Evolutionary conservation across 2,888 invertebrate genomes (phyloP), one percentile per base, ranked within the genome.

Genomic region (Lithophane socia): DNA sequence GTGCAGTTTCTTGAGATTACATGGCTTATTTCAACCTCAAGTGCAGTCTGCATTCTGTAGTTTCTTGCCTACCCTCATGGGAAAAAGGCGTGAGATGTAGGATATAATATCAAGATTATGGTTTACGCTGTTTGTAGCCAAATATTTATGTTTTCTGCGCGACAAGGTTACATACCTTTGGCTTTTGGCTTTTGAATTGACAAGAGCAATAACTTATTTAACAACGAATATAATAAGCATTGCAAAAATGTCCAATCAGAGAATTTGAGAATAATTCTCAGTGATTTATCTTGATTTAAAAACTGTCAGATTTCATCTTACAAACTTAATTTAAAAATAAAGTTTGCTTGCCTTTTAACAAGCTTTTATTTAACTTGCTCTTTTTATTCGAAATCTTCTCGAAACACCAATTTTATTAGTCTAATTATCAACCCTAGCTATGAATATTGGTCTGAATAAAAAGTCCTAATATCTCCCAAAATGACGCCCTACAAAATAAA

Each of bases 401-500:
- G 3, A 49, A 49, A 42, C 8, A n/a, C 1, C 0, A 0, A 24
- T 42, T 3, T 16, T 13, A 21, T 52, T 21, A 18, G 5, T 21
- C 21, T 3, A 54, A 21, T 54, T 54, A 54, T 54, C 21, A 54
- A 54, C 21, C 21, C 21, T 54, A 54, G 54, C 9, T 49, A 18
- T 49, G 2, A 21, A 60, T 44, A 74, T n/a, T 21, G 2, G 0
- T 2, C 2, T 9, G 5, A 18, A 37, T 29, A 52, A 47, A 37
- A 44, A 24, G 0, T 13, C 2, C 24, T 42, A 21, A 21, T 37
- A 24, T 7, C 24, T 3, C 2, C 13, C 56, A 56, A 83, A 77
- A 83, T 56, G 8, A 63, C 77, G 21, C 54, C 13, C 5, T 3
- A 0, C 3, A 37, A 83, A 67, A 78, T 37, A 77, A 7, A 70